Evolutionary conservation across 2,888 invertebrate genomes (phyloP), one percentile per base, ranked within the genome.

Genomic region (Agrypnus murinus): DNA sequence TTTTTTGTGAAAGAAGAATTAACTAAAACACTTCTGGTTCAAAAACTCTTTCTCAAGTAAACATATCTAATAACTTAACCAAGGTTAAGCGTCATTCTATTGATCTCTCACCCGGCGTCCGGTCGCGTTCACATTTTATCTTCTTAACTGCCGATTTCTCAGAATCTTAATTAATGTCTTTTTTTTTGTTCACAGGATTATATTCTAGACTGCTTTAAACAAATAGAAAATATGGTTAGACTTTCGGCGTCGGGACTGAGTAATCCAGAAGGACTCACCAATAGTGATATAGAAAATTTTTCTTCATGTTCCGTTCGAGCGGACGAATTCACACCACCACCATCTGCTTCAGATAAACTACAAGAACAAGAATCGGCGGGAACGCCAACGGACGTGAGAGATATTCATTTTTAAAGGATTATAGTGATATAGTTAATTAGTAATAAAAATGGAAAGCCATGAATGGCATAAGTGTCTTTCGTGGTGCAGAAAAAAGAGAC

Each of bases 361-460:
- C 79, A 85, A 84, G 90, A 90, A 76, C 92, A 91, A 86, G 91
- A 90, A 85, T 92, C 91, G 85, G 92, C 95, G 77, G 91, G 92
- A 77, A 94, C 95, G 64, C 94, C 95, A 79, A 95, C 95, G 79
- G 95, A 96, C 85, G 92, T 95, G 79, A 90, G 94, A 79, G 94
- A 95, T 86, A 91, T 95, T 77, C 92, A 93, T 86, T 94, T 94
- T 74, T 73, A 72, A 72, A 68, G 67, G 69, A 68, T 65, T 55
- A 45, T 66, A 66, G 74, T 74, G 71, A 74, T 69, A 69, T 72
- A 68, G 34, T 60, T 63, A 62, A 59, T 66, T 57, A 71, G 50
- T 63, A 55, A 38, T 65, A 65, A 57, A 32, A 38, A 62, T 40
- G 40, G 64, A 69, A 70, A 69, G 72, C 59, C 72, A 72, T 72